A percentile compares a stretch with the other conserved stretches of the same genome.
Evolutionary conservation across 1,140 invertebrate species (phyloP).

Genomic region (Zaprionus vittiger): DNA sequence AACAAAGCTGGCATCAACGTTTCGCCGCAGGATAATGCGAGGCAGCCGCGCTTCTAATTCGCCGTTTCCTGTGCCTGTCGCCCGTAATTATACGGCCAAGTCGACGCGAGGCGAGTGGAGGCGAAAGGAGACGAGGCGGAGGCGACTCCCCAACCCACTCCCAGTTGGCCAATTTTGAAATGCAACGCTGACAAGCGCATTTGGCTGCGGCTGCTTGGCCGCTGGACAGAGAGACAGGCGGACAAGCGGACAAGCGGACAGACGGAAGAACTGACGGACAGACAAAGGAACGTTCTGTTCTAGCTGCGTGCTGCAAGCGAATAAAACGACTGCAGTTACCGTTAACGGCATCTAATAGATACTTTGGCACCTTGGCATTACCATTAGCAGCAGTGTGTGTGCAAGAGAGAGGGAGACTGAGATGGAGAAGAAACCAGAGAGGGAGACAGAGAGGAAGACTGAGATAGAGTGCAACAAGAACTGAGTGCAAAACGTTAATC

Average conservation of each 20-base stretch:
- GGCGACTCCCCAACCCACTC: not conserved
- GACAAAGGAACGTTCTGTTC: not conserved
- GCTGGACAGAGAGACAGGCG: not conserved
- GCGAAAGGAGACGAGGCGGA: not conserved
- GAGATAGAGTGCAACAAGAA: slow-evolving; percentile 19
- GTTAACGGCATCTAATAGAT: slow-evolving; percentile 82
- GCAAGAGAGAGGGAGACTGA: not conserved
- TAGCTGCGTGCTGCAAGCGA: slow-evolving; percentile 68
- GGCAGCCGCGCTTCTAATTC: slow-evolving; percentile 59
- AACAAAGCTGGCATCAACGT: slow-evolving; percentile 33
- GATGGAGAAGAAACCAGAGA: too few species aligned
- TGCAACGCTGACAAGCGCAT: slow-evolving; percentile 60
- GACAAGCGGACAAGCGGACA: not conserved
- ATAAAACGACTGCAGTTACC: slow-evolving; percentile 72
- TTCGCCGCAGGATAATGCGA: slow-evolving; percentile 71
- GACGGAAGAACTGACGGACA: not conserved
- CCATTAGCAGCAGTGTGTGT: slow-evolving; percentile 44
- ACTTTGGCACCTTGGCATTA: slow-evolving; percentile 76
- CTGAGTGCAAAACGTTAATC: slow-evolving; percentile 3
- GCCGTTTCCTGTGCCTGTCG: slow-evolving; percentile 71
- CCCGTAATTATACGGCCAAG: slow-evolving; percentile 60
- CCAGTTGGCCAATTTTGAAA: slow-evolving; percentile 58
- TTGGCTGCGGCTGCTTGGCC: slow-evolving; percentile 43
- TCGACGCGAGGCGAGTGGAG: not conserved
- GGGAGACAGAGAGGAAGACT: not conserved